Evolutionary conservation across 2,797 vertebrate species (phyloP), one percentile per base, ranked within the genome.

Genomic region (Spheniscus humboldti): DNA sequence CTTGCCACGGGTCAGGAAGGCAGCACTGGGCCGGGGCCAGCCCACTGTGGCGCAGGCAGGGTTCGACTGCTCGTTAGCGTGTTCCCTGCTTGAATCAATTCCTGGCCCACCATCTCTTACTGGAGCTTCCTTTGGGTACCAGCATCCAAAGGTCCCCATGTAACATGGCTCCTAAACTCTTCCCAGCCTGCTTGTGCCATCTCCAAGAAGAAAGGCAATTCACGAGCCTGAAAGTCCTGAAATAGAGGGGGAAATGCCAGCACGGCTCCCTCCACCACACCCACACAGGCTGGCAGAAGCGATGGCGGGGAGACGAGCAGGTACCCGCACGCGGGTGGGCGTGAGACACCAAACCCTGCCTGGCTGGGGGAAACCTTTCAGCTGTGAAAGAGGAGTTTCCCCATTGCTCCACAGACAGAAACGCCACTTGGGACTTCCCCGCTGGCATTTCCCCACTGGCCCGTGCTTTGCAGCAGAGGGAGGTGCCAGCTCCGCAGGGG

Each of bases 341-440:
- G 72, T 28, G 31, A 88, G 72, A 83, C 88, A 92, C 83, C 50
- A 69, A 90, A 41, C 76, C 76, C 86, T 74, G 47, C 45, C 77
- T 78, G 93, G 10, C 87, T 73, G 56, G 33, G 35, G 48, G 68
- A 39, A 63, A 79, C 3, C 35, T 50, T 73, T 45, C 79, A 87
- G 90, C 88, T 68, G 45, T 35, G 25, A 59, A 67, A 56, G n/a
- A 84, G 90, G 93, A 88, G 47, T 72, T 81, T 90, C 86, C 86
- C 77, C 90, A 57, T 27, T 12, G 10, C 76, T 77, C 43, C 76
- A 60, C 79, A 67, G 78, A 47, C 35, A 81, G 53, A 84, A 86
- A 78, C 1, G 9, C 39, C 2, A 2, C 66, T 86, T 2, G 18
- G 93, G 93, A 59, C 41, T 95, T 86, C 91, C 96, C 82, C 57